Percentiles rank a stretch among this genome's conserved stretches.
Evolutionary conservation across 2,113 vertebrate genomes (phyloP).

Genomic region (Varanus salvator): DNA sequence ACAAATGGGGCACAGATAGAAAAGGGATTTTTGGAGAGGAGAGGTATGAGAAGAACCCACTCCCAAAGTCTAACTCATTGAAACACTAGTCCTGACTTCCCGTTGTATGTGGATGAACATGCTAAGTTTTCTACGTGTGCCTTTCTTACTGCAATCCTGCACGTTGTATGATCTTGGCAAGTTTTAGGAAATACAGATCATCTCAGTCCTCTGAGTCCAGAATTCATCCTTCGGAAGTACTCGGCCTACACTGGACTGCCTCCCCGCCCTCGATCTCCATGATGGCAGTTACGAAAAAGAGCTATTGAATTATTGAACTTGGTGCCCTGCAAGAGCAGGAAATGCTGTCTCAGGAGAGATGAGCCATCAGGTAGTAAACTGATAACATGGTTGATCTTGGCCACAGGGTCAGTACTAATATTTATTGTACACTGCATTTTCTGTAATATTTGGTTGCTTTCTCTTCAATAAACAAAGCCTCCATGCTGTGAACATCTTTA

Average conservation of each 20-base stretch:
- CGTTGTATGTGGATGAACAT: neutral
- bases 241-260: neutral
- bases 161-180: neutral
- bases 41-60: neutral
- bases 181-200: neutral
- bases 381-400: slow-evolving; percentile 50
- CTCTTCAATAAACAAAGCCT: slow-evolving; percentile 20
- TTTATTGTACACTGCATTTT: slow-evolving; percentile 42
- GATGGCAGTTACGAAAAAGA: slow-evolving; percentile 8
- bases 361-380: slow-evolving; percentile 45
- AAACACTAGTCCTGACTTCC: neutral
- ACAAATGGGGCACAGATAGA: no score
- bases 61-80: neutral
- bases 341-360: slow-evolving; percentile 19
- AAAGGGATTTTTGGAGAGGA: neutral
- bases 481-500: neutral
- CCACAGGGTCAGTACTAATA: slow-evolving; percentile 42
- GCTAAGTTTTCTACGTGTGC: neutral
- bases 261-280: neutral
- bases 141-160: neutral
- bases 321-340: slow-evolving; percentile 29
- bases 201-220: slow-evolving; percentile 12
- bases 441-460: slow-evolving; percentile 22
- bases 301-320: slow-evolving; percentile 19
- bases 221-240: neutral